Evolutionary conservation across 2,113 vertebrate species (phyloP), one percentile per base, ranked within the genome.

Genomic region (Lepus americanus): DNA sequence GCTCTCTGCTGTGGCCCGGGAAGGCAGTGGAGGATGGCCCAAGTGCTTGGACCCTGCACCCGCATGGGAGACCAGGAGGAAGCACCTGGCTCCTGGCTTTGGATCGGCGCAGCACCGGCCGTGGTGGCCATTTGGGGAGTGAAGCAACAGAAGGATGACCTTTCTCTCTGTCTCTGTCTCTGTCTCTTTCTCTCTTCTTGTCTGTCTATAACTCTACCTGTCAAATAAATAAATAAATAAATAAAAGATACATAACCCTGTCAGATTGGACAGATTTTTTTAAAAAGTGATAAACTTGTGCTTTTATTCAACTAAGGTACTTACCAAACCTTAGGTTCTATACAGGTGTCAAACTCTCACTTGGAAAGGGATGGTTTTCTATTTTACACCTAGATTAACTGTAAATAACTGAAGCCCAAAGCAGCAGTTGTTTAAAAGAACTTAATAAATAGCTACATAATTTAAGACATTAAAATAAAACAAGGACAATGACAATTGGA

Each of bases 391-490:
- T 91, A 97, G 66, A 87, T 89, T 93, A 67, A 97, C 85, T 92
- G 97, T 94, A 96, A 95, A 92, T 76, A 92, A 96, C 94, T 87
- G 96, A 97, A 97, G 94, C 87, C 79, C 82, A 97, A 89, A 94
- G 96, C 95, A 96, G 90, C 92, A 97, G 97, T 87, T 96, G 94
- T 91, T 98, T 96, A 95, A 97, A 96, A 96, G 61, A 94, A 97
- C 97, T 7, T 44, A 44, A 44, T 44, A 96, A 97, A 98, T 92
- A 98, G 97, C 97, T 97, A 98, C 94, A 97, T 83, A 97, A 97
- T 98, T 98, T 98, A 98, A 98, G 97, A 98, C 95, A 98, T 96
- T 44, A 97, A 98, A 98, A 98, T 96, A 98, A 98, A 98, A 97
- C 92, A 95, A 96, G 89, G 94, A 98, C 96, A 98, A 96, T 92